These are phyloP conservation scores for Enteromius thamalakanensis DNA, from an alignment of 2,797 vertebrate genomes.

Conservation along the genomic window DNA sequence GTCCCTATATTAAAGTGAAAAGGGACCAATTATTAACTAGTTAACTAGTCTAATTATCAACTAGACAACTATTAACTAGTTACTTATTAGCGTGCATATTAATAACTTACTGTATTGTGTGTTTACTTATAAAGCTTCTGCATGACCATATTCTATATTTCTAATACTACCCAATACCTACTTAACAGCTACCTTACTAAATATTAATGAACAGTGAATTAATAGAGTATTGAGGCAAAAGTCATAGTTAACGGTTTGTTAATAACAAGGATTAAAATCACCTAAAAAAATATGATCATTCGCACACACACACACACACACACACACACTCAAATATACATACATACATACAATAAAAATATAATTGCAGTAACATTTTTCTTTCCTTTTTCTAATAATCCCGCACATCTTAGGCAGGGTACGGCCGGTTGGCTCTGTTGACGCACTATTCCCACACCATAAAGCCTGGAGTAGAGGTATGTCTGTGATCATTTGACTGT, in stretches of 20 bases:
- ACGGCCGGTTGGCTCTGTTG: background rate
- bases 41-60: no score
- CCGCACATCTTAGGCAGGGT: background rate
- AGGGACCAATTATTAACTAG: no score
- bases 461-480: conserved; percentile 43
- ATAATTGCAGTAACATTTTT: background rate
- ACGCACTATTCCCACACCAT: conserved; percentile 31
- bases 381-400: background rate
- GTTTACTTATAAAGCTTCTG: background rate
- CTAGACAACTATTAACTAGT: background rate
- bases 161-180: background rate
- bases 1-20: background rate
- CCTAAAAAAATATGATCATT: no score
- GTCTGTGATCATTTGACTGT: conserved; percentile 63
- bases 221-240: background rate
- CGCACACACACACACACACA: background rate
- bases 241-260: background rate
- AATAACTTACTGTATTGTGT: background rate
- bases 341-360: background rate
- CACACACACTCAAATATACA: background rate
- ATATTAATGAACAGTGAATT: background rate
- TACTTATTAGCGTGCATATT: background rate
- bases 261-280: background rate
- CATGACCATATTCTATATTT: background rate
- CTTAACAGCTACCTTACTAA: background rate